Evolutionary conservation across 1,140 invertebrate genomes (phyloP), one percentile per base, ranked within the genome.

Genomic region (Zaprionus lachaisei): DNA sequence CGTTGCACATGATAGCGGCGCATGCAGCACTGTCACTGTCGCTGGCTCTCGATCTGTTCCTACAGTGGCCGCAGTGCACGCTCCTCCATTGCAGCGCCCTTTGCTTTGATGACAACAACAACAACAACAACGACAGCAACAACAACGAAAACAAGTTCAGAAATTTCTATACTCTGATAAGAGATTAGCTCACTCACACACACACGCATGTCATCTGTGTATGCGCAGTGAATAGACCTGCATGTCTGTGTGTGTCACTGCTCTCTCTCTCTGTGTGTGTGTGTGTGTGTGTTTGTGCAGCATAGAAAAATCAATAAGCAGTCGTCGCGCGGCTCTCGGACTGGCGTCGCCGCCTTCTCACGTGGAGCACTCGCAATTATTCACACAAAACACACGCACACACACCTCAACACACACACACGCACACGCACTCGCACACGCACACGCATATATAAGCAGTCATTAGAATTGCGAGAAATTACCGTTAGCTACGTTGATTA

Each of bases 121-220:
- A 66, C 72, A 68, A 77, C 65, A 60, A 68, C 51, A 58, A 66
- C 72, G 68, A 72, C 64, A 67, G 64, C 26, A 28, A 14, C 7
- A 34, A 31, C 9, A 60, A 71, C 51, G 64, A 66, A 77, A 72
- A 77, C 65, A 67, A 68, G 72, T 72, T 81, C 67, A 64, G 57
- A 60, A 80, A 54, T 66, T 75, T 58, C 47, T 51, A 80, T 65
- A 62, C 58, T 70, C 70, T 87, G 83, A 87, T 87, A 87, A 89
- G 80, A 89, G 84, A 89, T 87, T 89, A 87, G 78, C 77, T 71
- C 65, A 69, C 65, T 51, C 41, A 57, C 38, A 55, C 49, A 41
- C 70, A 57, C 41, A 34, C 31, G 31, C 31, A 34, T 9, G 31
- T 34, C 31, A n/a, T 47, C 5, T 64, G 49, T 69, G 28, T 51